These are phyloP conservation scores for Axis porcinus DNA, from an alignment of 2,113 vertebrate species.

Conservation along the genomic window DNA sequence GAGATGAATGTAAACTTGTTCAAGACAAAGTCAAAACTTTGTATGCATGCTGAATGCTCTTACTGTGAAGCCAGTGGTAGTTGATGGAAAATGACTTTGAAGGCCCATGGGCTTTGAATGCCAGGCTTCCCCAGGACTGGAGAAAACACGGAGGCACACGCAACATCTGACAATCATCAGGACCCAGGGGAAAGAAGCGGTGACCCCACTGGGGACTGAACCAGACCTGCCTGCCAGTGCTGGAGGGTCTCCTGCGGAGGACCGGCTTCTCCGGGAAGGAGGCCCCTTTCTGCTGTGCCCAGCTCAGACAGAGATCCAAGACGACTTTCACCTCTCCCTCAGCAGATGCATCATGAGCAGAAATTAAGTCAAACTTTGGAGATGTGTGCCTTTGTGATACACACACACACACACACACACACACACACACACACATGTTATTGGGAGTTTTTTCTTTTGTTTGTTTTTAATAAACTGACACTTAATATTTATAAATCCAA, in stretches of 20 bases:
- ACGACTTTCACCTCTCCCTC: background rate
- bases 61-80: background rate
- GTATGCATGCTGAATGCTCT: background rate
- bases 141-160: background rate
- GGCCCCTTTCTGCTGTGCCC: accelerated
- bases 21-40: background rate
- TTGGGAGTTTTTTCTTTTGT: background rate
- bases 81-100: background rate
- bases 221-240: background rate
- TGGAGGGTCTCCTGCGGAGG: background rate
- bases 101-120: background rate
- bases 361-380: background rate
- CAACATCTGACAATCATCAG: background rate
- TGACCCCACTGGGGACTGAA: background rate
- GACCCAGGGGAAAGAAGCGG: background rate
- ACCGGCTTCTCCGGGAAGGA: background rate
- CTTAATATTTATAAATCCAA: conserved; percentile 9
- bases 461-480: background rate
- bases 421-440: background rate
- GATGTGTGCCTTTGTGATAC: background rate
- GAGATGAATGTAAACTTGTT: background rate
- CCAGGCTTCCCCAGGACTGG: background rate
- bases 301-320: background rate
- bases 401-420: background rate
- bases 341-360: background rate